Base-by-base conservation (phyloP, 2,113 vertebrate genomes). In the Prietella phreatophila region DNA sequence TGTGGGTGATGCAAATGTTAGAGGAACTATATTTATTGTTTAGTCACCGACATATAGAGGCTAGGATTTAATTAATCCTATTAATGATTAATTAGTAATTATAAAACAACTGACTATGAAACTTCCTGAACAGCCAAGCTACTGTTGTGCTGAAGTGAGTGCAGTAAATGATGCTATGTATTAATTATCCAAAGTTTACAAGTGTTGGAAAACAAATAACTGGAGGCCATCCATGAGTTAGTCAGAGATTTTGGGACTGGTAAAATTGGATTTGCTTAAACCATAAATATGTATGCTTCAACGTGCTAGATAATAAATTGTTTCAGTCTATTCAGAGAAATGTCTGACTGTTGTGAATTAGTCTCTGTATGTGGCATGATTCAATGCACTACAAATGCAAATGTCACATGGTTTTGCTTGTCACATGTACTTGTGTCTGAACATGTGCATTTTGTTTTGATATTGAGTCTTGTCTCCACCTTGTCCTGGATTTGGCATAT, bases 21-120 rank as follows among this genome's bases (percentile, higher is more conserved):
- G 11, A n/a, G 71, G 65, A 81, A 88, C 83, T 71, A 60, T 15
- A 78, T 86, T 83, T 67, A 79, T 56, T 86, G 80, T 71, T 87
- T 73, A 42, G 30, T 22, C 53, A 22, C 36, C 20, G 79, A 78
- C 53, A 56, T 65, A 27, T 10, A 42, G 42, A 81, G 47, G 47
- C 76, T 60, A 30, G 19, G 30, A 81, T 80, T 30, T 53, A 53
- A n/a, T 79, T 65, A 36, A 86, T 80, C 85, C 39, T 65, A 42
- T 86, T 47, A 60, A 58, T 60, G 56, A 85, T 42, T 75, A 53
- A 86, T 65, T 63, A 63, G 17, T 53, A n/a, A 30, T 36, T 58
- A 81, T 81, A 53, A 36, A 81, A 5, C 55, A 36, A 20, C 30
- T 58, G 19, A 30, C 30, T 81, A 11, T n/a, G 50, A 79, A 58